Base-by-base conservation (phyloP, 1,140 invertebrate genomes). In the Acromyrmex heyeri region DNA sequence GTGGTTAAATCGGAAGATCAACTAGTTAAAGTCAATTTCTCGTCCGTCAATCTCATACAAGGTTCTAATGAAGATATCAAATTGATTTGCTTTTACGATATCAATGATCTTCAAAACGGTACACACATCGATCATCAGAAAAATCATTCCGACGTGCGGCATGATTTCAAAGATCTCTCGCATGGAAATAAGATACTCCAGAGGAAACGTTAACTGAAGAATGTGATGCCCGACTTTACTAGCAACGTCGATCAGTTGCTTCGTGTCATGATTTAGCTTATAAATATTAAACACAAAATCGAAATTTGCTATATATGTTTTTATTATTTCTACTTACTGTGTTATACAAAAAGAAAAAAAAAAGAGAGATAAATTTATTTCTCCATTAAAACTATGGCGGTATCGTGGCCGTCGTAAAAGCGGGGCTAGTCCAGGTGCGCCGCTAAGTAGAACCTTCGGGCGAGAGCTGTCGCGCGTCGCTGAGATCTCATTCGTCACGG, bases 401-500 rank as follows among this genome's bases (percentile, higher is more conserved):
- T 65, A 72, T 1, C 8, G 53, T 21, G 24, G 6, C 69, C 24
- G 16, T 8, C 79, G 67, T 61, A 62, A 83, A 75, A 62, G 69
- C 24, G 18, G 10, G n/a, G 2, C 38, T 61, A 83, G 69, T 18
- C 67, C 14, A 61, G 27, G 38, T 38, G 53, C 18, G 24, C 55
- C 69, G 69, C 55, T 83, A 83, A 83, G 69, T 72, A 83, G 69
- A 82, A 50, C 79, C 53, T 18, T 48, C 48, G 21, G 24, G 24
- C 67, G 55, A 83, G 55, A 75, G 55, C 79, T 83, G 79, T 83
- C 79, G 69, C 79, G 79, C 79, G 55, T 73, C 44, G 55, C 38
- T 61, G 69, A 83, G 79, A 83, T 83, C 69, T 83, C 69, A 62
- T 83, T 83, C 79, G 79, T 83, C 79, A 75, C 79, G 79, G 38